These are phyloP conservation scores for Eumerus sabulonum DNA, from an alignment of 2,888 invertebrate species.

Conservation along the genomic window DNA sequence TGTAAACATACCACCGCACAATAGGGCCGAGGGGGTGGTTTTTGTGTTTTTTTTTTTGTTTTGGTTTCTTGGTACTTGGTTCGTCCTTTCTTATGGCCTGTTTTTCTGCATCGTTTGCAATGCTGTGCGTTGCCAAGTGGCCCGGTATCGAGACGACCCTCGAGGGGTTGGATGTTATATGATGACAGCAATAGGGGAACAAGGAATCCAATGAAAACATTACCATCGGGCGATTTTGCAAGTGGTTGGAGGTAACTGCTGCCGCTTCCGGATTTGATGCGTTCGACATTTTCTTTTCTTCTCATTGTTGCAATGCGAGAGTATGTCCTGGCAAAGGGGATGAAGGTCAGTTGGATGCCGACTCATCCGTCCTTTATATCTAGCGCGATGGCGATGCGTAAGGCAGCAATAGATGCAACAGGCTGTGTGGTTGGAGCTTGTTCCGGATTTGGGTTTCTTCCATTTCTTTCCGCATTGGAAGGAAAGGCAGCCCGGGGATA, in stretches of 20 bases:
- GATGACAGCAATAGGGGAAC: constrained; percentile 62
- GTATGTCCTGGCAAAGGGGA: constrained; percentile 21
- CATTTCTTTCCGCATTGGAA: constrained; percentile 12
- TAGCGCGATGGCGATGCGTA: constrained; percentile 48
- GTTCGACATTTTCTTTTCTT: constrained; percentile 38
- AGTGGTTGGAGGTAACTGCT: constrained; percentile 23
- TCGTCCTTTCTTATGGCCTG: constrained; percentile 32
- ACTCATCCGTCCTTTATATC: constrained; percentile 46
- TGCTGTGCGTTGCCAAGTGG: constrained; percentile 48
- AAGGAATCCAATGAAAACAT: constrained; percentile 66
- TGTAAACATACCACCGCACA: constrained; percentile 39
- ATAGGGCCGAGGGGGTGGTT: constrained; percentile 16
- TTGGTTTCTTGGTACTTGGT: constrained; percentile 28
- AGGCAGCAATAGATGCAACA: constrained; percentile 48
- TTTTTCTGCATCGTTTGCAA: constrained; percentile 66
- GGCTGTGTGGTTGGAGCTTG: constrained; percentile 31
- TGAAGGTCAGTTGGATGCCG: constrained; percentile 48
- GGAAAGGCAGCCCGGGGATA: constrained; percentile 36
- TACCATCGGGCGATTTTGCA: constrained; percentile 28
- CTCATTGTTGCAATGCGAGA: constrained; percentile 10
- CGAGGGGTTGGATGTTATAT: constrained; percentile 43
- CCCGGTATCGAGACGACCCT: constrained; percentile 38
- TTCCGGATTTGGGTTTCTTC: constrained; percentile 14
- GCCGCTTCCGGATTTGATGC: constrained; percentile 45
- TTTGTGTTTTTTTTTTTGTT: constrained; percentile 9